A percentile compares a stretch with the other conserved stretches of the same genome.
These are phyloP conservation scores for Sclerodermus sp. DNA, from an alignment of 2,888 invertebrate species.

Conservation along the genomic window DNA sequence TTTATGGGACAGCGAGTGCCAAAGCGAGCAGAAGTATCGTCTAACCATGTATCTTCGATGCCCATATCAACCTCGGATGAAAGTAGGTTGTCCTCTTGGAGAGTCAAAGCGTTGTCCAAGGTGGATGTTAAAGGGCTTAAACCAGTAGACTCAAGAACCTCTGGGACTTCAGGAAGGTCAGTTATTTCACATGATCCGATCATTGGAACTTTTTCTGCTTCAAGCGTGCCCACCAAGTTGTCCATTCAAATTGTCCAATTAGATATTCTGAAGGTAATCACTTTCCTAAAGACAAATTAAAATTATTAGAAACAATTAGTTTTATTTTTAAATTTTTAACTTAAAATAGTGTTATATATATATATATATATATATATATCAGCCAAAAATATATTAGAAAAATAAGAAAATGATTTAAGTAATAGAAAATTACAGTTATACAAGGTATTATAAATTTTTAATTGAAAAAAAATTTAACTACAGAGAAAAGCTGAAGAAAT, in stretches of 20 bases:
- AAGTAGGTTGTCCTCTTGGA: constrained; percentile 47
- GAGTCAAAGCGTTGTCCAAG: constrained; percentile 47
- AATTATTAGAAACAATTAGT: too few relatives aligned
- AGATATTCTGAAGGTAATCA: too few relatives aligned
- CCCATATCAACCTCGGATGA: constrained; percentile 53
- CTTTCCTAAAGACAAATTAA: too few relatives aligned
- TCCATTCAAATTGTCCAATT: constrained; percentile 51
- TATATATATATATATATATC: too few relatives aligned
- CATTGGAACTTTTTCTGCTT: constrained; percentile 50
- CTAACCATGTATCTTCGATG: constrained; percentile 58
- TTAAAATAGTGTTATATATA: too few relatives aligned
- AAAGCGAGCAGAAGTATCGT: constrained; percentile 6
- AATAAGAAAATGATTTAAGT: too few relatives aligned
- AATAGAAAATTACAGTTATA: too few relatives aligned
- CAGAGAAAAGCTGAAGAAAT: too few relatives aligned
- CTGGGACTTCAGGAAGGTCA: constrained; percentile 42
- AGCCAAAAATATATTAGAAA: too few relatives aligned
- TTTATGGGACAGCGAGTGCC: constrained; percentile 2
- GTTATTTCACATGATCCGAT: constrained; percentile 45
- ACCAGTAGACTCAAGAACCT: constrained; percentile 49
- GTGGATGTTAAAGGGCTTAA: constrained; percentile 52
- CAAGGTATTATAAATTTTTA: too few relatives aligned
- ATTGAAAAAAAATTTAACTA: too few relatives aligned
- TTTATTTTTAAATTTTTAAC: too few relatives aligned
- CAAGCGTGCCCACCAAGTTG: constrained; percentile 41